These are phyloP conservation scores for Ormyrus pomaceus DNA, from an alignment of 2,888 invertebrate genomes.

Conservation along the genomic window DNA sequence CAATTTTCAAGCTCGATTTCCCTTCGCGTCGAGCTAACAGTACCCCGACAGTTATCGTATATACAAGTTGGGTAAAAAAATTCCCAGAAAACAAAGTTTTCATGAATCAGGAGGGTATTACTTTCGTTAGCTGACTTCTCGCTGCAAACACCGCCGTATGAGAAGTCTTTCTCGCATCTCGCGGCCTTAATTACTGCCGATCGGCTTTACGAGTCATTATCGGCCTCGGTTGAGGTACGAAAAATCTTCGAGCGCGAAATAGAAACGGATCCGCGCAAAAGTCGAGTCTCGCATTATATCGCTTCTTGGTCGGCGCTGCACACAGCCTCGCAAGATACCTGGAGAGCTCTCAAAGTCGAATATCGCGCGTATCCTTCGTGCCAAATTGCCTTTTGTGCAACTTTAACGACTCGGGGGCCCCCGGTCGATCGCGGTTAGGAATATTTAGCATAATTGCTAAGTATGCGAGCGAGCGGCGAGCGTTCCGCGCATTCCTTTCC, in stretches of 20 bases:
- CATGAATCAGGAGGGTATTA: too few species aligned
- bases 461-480: not conserved
- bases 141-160: not conserved
- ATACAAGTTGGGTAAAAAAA: too few species aligned
- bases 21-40: too few species aligned
- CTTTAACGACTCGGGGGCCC: not conserved
- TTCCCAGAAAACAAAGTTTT: too few species aligned
- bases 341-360: conserved; percentile 1
- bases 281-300: not conserved
- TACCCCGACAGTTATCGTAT: too few species aligned
- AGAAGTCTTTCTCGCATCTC: not conserved
- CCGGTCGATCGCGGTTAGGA: conserved; percentile 34
- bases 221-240: conserved; percentile 19
- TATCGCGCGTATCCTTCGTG: conserved; percentile 40
- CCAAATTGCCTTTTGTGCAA: conserved; percentile 43
- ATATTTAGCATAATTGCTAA: conserved; percentile 31
- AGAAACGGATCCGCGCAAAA: too few species aligned
- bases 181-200: conserved; percentile 24
- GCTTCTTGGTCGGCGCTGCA: conserved; percentile 8
- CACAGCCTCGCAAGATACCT: not conserved
- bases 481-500: not conserved
- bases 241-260: conserved; percentile 27
- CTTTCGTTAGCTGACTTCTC: too few species aligned
- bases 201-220: conserved; percentile 48
- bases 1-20: too few species aligned